Percentiles rank a stretch among this genome's conserved stretches.
Evolutionary conservation across 2,113 vertebrate genomes (phyloP).

Genomic region (Dasyurus viverrinus): DNA sequence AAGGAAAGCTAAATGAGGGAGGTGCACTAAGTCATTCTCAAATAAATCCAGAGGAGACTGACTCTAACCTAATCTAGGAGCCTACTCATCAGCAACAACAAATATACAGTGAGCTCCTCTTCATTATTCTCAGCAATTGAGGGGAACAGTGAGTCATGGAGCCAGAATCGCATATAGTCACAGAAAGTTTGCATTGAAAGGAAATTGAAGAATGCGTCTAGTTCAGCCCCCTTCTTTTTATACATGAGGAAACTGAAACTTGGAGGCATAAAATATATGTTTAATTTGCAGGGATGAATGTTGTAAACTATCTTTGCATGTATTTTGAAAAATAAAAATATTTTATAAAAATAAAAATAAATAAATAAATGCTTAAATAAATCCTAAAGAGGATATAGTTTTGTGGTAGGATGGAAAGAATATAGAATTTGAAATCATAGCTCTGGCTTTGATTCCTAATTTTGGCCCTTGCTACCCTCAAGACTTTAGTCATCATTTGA

Average conservation of each 20-base stretch:
- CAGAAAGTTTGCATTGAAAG: background rate
- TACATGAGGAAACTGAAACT: background rate
- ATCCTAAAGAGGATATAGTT: background rate
- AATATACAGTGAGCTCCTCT: background rate
- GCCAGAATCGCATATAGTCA: background rate
- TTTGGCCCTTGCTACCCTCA: background rate
- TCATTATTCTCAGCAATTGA: background rate
- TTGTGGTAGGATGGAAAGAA: background rate
- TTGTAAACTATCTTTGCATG: too few species aligned
- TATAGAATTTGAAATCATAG: background rate
- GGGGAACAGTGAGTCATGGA: background rate
- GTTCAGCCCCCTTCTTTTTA: background rate
- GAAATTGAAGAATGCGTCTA: background rate
- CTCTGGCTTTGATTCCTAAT: background rate
- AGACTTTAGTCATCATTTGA: background rate
- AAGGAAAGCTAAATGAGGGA: background rate
- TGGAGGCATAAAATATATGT: background rate
- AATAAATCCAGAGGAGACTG: constrained; percentile 1
- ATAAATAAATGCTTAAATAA: too few species aligned
- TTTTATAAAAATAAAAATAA: too few species aligned
- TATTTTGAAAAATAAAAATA: too few species aligned
- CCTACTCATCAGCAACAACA: background rate
- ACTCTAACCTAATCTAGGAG: background rate
- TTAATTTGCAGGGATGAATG: too few species aligned
- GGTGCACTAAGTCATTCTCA: background rate